A percentile compares a stretch with the other conserved stretches of the same genome.
phyloP scores from a whole-genome alignment of 2,888 invertebrate genomes.

The Drosophila recens region DNA sequence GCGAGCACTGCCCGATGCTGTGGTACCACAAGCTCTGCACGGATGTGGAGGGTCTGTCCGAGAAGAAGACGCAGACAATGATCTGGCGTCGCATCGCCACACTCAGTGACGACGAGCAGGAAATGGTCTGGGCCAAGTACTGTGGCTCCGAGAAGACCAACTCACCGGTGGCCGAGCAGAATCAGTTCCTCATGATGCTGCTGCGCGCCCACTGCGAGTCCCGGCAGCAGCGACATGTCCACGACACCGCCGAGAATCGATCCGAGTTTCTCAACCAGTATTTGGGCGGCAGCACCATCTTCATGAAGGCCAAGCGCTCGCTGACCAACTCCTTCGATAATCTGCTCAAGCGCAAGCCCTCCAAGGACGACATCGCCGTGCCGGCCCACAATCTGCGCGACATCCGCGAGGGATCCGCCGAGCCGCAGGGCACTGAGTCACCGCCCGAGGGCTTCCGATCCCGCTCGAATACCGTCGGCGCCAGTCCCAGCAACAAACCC shows the following conservation, averaged over 20 bases:
- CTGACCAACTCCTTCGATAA: slow-evolving; percentile 93
- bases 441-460: slow-evolving; percentile 83
- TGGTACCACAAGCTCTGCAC: slow-evolving; percentile 96
- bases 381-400: slow-evolving; percentile 77
- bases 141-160: slow-evolving; percentile 92
- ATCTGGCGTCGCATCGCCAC: slow-evolving; percentile 92
- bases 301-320: slow-evolving; percentile 94
- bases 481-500: slow-evolving; percentile 80
- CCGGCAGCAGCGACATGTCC: slow-evolving; percentile 94
- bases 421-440: slow-evolving; percentile 77
- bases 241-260: slow-evolving; percentile 94
- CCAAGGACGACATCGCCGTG: slow-evolving; percentile 88
- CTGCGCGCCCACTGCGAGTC: slow-evolving; percentile 95
- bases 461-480: slow-evolving; percentile 82
- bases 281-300: slow-evolving; percentile 91
- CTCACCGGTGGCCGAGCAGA: slow-evolving; percentile 90
- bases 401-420: slow-evolving; percentile 81
- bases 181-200: slow-evolving; percentile 96
- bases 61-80: slow-evolving; percentile 91
- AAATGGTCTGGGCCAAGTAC: slow-evolving; percentile 93
- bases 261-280: slow-evolving; percentile 94
- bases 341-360: slow-evolving; percentile 91
- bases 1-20: slow-evolving; percentile 97
- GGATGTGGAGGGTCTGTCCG: slow-evolving; percentile 93
- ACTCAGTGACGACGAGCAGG: slow-evolving; percentile 93